phyloP scores from a whole-genome alignment of 2,113 vertebrate genomes.

The Dasyornis broadbenti region DNA sequence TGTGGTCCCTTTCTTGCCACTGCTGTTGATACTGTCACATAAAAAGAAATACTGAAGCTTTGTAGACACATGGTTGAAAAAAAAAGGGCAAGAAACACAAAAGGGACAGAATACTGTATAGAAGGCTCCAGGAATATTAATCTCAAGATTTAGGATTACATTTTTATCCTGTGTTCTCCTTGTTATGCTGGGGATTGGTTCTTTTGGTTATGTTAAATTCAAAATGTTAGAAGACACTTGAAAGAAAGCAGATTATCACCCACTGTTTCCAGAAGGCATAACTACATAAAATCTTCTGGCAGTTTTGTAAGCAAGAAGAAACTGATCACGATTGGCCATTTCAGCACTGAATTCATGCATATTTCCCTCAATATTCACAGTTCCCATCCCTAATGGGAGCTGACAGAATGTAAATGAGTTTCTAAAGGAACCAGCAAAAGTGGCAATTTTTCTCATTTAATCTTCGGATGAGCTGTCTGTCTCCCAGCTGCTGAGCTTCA shows the following conservation, averaged over 20 bases:
- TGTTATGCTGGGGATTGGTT: not conserved
- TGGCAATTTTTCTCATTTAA: conserved; percentile 95
- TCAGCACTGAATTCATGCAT: conserved; percentile 68
- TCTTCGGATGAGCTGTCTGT: conserved; percentile 85
- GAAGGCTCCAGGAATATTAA: not conserved
- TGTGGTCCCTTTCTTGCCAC: not conserved
- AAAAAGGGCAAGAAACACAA: not conserved
- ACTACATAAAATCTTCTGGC: conserved; percentile 67
- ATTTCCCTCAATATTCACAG: conserved; percentile 69
- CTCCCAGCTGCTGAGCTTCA: conserved; percentile 82
- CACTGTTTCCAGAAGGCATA: conserved; percentile 63
- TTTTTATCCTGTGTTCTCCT: not conserved
- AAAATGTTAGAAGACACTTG: conserved; percentile 22
- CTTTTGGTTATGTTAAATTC: not conserved
- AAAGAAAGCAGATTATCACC: conserved; percentile 69
- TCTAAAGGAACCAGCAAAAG: conserved; percentile 89
- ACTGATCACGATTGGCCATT: conserved; percentile 67
- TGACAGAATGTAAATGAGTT: conserved; percentile 97
- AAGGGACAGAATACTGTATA: not conserved
- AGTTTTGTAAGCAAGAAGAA: conserved; percentile 72
- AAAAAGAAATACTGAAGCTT: not conserved
- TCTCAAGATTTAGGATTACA: not conserved
- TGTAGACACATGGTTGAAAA: not conserved
- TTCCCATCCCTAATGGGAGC: conserved; percentile 83
- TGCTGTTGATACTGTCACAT: not conserved